Evolutionary conservation across 1,140 invertebrate species (phyloP).

Genomic region (Palaemon carinicauda): DNA sequence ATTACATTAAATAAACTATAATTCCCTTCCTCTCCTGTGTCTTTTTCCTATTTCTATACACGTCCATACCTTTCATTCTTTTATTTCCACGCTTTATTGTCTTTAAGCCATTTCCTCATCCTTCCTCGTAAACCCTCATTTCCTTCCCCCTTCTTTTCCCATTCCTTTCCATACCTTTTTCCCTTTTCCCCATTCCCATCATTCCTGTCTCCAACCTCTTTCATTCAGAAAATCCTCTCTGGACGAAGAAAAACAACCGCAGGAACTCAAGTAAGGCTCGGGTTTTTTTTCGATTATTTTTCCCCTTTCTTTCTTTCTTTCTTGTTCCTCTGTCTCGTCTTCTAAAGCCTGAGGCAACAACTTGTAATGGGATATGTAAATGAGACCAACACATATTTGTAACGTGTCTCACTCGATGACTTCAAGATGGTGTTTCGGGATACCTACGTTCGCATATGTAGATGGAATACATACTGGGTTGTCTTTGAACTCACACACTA

Average conservation of each 20-base stretch:
- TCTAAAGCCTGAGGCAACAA: background rate
- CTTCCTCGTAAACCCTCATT: background rate
- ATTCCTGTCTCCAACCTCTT: too few species aligned
- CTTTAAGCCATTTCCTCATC: background rate
- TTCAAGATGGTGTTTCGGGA: too few species aligned
- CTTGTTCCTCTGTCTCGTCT: background rate
- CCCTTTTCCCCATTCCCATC: background rate
- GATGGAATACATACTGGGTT: too few species aligned
- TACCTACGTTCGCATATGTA: too few species aligned
- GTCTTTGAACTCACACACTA: too few species aligned
- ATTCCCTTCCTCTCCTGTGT: too few species aligned
- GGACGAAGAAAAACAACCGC: background rate
- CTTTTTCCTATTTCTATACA: background rate
- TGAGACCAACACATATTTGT: too few species aligned
- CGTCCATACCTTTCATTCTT: background rate
- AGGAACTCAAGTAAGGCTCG: background rate
- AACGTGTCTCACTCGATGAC: too few species aligned
- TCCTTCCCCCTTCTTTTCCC: background rate
- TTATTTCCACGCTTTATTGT: background rate
- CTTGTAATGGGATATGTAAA: too few species aligned
- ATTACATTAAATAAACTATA: too few species aligned
- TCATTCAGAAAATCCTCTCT: too few species aligned
- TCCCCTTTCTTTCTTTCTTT: too few species aligned
- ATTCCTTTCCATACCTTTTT: background rate
- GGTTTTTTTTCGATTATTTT: background rate